Evolutionary conservation across 2,888 invertebrate species (phyloP).

Genomic region (Eupsilia transversa): DNA sequence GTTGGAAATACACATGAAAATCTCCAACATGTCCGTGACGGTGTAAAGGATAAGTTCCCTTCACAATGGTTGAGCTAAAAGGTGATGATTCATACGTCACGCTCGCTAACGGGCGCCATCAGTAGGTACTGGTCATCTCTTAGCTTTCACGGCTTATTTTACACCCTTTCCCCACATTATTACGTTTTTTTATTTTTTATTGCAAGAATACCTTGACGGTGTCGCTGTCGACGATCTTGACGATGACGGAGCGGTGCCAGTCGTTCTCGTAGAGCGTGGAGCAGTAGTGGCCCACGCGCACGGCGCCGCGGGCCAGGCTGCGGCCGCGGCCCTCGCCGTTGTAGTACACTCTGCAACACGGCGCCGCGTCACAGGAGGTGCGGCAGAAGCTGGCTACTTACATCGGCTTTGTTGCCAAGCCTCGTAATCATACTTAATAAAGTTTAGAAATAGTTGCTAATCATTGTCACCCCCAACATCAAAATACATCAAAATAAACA

Average conservation of each 20-base stretch:
- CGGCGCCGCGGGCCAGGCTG: constrained; percentile 78
- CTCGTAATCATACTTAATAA: too few relatives aligned
- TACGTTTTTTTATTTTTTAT: too few relatives aligned
- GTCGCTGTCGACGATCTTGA: constrained; percentile 80
- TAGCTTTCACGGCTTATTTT: too few relatives aligned
- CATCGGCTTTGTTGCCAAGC: background rate
- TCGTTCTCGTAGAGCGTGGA: constrained; percentile 83
- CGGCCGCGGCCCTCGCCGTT: constrained; percentile 73
- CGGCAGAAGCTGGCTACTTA: background rate
- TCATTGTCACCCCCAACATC: background rate
- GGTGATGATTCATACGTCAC: too few relatives aligned
- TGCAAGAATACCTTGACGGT: constrained; percentile 81
- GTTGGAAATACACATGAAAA: too few relatives aligned
- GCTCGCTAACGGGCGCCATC: too few relatives aligned
- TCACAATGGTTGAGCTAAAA: too few relatives aligned
- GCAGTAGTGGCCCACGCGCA: constrained; percentile 87
- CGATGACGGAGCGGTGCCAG: constrained; percentile 89
- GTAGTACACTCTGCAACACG: constrained; percentile 78
- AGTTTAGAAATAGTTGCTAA: background rate
- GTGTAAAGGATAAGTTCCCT: too few relatives aligned
- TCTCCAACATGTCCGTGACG: too few relatives aligned
- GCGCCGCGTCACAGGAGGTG: background rate
- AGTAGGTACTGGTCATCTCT: too few relatives aligned
- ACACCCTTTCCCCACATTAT: too few relatives aligned
- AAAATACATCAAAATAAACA: background rate